Conservation (phyloP, 2,888 invertebrate genomes). For the Callimorpha dominula region DNA sequence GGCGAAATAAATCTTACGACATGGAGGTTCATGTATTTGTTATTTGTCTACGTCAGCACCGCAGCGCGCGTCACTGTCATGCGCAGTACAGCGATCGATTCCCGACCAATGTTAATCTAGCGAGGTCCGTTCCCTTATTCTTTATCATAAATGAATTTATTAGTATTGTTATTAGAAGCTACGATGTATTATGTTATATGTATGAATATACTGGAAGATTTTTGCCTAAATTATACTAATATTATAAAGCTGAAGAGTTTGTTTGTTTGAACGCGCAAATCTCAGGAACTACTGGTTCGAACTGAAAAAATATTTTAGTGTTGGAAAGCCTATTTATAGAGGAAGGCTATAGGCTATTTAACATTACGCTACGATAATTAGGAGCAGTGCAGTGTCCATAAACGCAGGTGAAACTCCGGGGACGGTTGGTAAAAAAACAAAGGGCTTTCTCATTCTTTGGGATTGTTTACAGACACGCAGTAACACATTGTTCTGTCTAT, state of each 20-base stretch:
- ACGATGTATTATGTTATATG: background rate
- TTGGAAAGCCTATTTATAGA: no score
- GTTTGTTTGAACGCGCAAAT: no score
- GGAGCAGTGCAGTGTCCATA: no score
- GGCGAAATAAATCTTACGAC: slow-evolving; percentile 28
- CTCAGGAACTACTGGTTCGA: no score
- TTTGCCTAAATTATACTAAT: background rate
- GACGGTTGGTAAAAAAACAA: no score
- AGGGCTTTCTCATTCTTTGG: background rate
- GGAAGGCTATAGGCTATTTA: no score
- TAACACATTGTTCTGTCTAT: background rate
- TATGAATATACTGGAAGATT: background rate
- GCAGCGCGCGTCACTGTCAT: slow-evolving; percentile 63
- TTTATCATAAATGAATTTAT: slow-evolving; percentile 6
- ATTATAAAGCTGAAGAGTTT: no score
- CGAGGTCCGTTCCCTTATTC: slow-evolving; percentile 8
- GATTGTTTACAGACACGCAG: background rate
- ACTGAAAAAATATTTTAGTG: no score
- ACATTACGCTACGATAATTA: no score
- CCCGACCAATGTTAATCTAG: slow-evolving; percentile 45
- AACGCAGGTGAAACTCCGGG: no score
- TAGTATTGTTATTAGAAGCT: background rate
- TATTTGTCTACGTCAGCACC: slow-evolving; percentile 57
- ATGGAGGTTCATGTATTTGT: slow-evolving; percentile 40
- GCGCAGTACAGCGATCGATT: slow-evolving; percentile 70